These are phyloP conservation scores for Dione vanillae DNA, from an alignment of 2,888 invertebrate species.

Conservation along the genomic window DNA sequence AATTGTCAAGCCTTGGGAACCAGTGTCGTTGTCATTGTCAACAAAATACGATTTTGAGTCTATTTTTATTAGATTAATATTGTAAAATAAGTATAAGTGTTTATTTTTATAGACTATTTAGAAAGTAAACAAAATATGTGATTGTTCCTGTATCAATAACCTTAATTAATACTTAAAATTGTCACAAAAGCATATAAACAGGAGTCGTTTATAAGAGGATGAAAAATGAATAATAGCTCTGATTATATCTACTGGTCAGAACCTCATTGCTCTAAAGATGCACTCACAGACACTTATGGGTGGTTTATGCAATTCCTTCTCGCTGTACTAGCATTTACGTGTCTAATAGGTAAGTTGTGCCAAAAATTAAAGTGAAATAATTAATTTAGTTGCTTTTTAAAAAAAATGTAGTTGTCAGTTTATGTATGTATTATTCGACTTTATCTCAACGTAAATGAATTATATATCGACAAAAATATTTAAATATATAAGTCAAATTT, in stretches of 20 bases:
- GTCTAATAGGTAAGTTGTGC: slow-evolving; percentile 86
- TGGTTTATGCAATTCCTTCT: slow-evolving; percentile 89
- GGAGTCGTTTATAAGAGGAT: slow-evolving; percentile 48
- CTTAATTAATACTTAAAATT: slow-evolving; percentile 15
- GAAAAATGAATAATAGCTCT: slow-evolving; percentile 79
- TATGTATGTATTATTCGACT: background rate
- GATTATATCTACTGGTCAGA: slow-evolving; percentile 76
- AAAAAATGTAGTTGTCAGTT: too few relatives aligned
- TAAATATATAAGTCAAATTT: background rate
- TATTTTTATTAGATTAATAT: slow-evolving; percentile 39
- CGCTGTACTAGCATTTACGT: slow-evolving; percentile 88
- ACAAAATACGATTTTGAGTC: slow-evolving; percentile 32
- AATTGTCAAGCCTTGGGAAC: background rate
- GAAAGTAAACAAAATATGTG: background rate
- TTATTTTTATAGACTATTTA: background rate
- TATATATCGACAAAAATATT: too few relatives aligned
- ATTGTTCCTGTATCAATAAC: background rate
- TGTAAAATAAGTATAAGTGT: background rate
- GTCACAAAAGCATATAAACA: slow-evolving; percentile 16
- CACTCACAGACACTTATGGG: slow-evolving; percentile 88
- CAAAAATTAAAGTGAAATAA: slow-evolving; percentile 25
- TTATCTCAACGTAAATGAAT: background rate
- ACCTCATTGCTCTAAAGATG: slow-evolving; percentile 87
- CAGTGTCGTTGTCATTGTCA: slow-evolving; percentile 32
- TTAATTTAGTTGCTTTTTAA: background rate